Evolutionary conservation across 2,113 vertebrate species (phyloP).

Genomic region (Syngnathus scovelli): DNA sequence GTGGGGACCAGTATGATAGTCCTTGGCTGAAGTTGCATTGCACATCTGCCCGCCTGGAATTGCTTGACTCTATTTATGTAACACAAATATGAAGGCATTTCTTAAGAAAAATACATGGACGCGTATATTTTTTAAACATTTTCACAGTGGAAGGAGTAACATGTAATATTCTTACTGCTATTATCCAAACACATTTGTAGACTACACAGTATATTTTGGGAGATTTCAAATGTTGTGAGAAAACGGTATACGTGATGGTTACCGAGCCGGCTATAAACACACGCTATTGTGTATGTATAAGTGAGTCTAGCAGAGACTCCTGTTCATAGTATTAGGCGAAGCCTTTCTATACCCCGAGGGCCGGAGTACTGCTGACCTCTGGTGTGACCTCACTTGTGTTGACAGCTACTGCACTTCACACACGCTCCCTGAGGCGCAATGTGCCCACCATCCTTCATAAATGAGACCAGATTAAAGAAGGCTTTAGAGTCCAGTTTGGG

Average conservation of each 20-base stretch:
- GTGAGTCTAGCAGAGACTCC: constrained; percentile 26
- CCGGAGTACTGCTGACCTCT: constrained; percentile 43
- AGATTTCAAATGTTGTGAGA: neutral
- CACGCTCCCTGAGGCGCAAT: constrained; percentile 37
- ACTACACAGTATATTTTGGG: neutral
- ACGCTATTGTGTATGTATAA: neutral
- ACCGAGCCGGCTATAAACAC: neutral
- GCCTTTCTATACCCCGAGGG: constrained; percentile 25
- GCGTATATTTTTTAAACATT: neutral
- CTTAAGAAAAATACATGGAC: neutral
- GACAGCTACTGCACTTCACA: constrained; percentile 59
- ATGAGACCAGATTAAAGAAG: constrained; percentile 37
- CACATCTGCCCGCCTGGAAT: neutral
- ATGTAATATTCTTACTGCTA: neutral
- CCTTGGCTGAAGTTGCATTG: no score
- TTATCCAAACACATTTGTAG: neutral
- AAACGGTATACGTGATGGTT: neutral
- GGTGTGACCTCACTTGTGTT: constrained; percentile 49
- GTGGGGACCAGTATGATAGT: no score
- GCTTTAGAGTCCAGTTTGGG: constrained; percentile 17
- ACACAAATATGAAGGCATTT: neutral
- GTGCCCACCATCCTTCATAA: constrained; percentile 45
- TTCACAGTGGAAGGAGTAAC: no score
- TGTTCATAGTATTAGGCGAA: constrained; percentile 31
- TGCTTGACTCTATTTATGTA: no score